Conservation (phyloP, 2,113 vertebrate species). For the Brachyistius frenatus region DNA sequence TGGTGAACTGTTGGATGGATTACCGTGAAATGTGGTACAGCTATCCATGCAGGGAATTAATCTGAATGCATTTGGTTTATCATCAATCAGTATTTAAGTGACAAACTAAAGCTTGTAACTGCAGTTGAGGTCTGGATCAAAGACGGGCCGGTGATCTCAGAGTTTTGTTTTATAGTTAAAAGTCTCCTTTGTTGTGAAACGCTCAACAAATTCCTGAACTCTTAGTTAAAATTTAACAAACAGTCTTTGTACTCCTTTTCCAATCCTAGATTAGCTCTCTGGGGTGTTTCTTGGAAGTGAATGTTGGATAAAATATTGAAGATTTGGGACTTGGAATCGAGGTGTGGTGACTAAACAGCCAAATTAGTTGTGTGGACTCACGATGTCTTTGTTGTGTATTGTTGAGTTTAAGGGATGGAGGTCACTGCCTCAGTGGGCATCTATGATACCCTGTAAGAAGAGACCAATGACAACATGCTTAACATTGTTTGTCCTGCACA, state of each 20-base stretch:
- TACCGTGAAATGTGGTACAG: no score
- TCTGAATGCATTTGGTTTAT: no score
- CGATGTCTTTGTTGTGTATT: not conserved
- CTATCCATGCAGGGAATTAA: no score
- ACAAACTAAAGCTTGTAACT: no score
- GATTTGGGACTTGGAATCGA: slow-evolving; percentile 2
- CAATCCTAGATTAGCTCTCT: not conserved
- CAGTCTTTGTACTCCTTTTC: not conserved
- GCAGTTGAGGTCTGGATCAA: no score
- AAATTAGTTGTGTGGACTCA: not conserved
- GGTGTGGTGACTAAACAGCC: not conserved
- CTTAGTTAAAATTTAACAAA: no score
- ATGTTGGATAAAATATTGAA: slow-evolving; percentile 7
- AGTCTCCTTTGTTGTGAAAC: no score
- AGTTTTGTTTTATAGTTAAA: no score
- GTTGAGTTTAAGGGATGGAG: slow-evolving; percentile 15
- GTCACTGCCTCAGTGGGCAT: slow-evolving; percentile 9
- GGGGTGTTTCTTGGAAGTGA: slow-evolving; percentile 5
- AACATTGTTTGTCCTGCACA: slow-evolving; percentile 16
- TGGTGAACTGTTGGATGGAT: no score
- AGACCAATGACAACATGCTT: slow-evolving; percentile 24
- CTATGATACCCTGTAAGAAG: not conserved
- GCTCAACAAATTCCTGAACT: no score
- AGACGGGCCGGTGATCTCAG: no score
- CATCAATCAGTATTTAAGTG: no score